Evolutionary conservation across 2,113 vertebrate species (phyloP).

Genomic region (Maccullochella peelii): DNA sequence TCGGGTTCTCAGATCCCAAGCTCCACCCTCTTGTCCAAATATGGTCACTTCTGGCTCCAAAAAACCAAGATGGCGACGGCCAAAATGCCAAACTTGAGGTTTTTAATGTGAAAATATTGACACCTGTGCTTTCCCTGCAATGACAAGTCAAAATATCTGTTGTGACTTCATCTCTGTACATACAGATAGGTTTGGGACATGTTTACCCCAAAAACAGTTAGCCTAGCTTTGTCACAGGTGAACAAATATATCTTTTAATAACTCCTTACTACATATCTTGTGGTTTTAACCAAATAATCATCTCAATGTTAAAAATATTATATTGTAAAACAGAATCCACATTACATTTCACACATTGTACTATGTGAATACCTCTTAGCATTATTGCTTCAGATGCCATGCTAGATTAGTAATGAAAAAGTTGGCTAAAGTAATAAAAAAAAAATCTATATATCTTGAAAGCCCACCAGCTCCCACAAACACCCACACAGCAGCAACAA

Average conservation of each 20-base stretch:
- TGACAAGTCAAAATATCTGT: background rate
- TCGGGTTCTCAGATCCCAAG: too few species aligned
- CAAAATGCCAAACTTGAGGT: too few species aligned
- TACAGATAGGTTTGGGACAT: background rate
- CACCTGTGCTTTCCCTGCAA: background rate
- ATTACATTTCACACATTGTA: background rate
- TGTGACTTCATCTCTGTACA: too few species aligned
- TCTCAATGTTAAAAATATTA: background rate
- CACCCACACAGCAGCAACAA: background rate
- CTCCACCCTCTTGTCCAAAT: too few species aligned
- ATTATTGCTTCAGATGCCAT: background rate
- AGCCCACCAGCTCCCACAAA: slow-evolving; percentile 10
- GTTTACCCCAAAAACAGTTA: background rate
- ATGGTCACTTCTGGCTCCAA: too few species aligned
- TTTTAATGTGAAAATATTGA: background rate
- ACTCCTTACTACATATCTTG: background rate
- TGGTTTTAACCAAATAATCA: background rate
- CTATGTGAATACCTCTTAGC: background rate
- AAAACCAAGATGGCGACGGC: too few species aligned
- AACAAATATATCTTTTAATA: background rate
- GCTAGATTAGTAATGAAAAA: background rate
- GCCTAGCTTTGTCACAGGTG: background rate
- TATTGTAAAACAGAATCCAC: background rate
- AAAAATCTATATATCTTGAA: slow-evolving; percentile 13
- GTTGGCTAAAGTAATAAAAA: slow-evolving; percentile 37